Base-by-base conservation (phyloP, 2,888 invertebrate genomes). In the Tethea ocularis region DNA sequence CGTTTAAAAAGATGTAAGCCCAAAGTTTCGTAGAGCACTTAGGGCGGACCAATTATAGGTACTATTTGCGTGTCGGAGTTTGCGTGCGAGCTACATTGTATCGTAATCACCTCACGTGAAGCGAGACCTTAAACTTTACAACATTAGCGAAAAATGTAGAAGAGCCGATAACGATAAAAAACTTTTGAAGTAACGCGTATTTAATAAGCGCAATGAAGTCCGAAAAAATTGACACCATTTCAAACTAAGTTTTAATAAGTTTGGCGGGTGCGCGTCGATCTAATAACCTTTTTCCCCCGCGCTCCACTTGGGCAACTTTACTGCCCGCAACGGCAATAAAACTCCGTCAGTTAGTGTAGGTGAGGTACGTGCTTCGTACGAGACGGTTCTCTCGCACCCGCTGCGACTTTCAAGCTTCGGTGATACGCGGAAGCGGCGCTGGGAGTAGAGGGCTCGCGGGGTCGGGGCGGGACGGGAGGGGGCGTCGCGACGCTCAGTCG, bases 401-500 rank as follows among this genome's bases (percentile, higher is more conserved):
- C 63, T 58, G 66, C 53, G 63, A 61, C 68, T 67, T 65, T 67
- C 64, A 65, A 73, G 56, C 53, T 52, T 60, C 65, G 51, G 33
- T 51, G 41, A 46, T 46, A 20, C 41, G 41, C 41, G 51, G 51
- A 10, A 46, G 52, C 15, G 51, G 33, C 38, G 54, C 41, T 52
- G 54, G 53, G 26, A 17, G 41, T 46, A 46, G 41, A n/a, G 41
- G 17, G 17, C 8, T 15, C 57, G 66, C 59, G 68, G 67, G 67
- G 75, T 67, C 77, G 69, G 72, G 75, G 77, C 67, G 75, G 71
- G 74, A 72, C 57, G 74, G 62, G 41, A 67, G 72, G 69, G 64
- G 63, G 77, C 77, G 84, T 78, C 86, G 84, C 83, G 84, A 77
- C 86, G 83, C 71, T 88, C 88, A 91, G 91, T 91, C 91, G 88